Evolutionary conservation across 2,888 invertebrate genomes (phyloP), one percentile per base, ranked within the genome.

Genomic region (Drosophila tripunctata): DNA sequence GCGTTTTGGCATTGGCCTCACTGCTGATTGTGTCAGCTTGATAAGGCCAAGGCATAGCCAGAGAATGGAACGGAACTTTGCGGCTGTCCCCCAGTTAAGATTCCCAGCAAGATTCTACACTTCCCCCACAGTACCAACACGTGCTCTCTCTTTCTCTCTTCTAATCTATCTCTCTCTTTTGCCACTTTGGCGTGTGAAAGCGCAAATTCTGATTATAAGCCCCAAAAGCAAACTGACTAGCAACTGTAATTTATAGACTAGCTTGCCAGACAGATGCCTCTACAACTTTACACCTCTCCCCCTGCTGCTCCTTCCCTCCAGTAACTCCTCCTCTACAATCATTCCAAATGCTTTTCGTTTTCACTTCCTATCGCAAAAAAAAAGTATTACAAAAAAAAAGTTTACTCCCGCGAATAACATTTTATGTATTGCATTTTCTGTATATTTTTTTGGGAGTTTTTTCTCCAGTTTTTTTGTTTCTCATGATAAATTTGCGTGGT

Each of bases 401-500:
- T 54, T 72, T 15, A 51, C 70, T 58, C 21, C 33, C 44, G 44
- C 44, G 38, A 60, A 66, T 65, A 55, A 44, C 44, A 52, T 33
- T 48, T 56, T 52, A 40, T 51, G 47, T 76, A 33, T 44, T 58
- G 44, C 45, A 57, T 66, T 50, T 61, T 40, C 21, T 35, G 35
- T 40, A 19, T 56, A 56, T 56, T 51, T 55, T 44, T 38, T 19
- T n/a, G 17, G 15, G 24, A 21, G 22, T 38, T 56, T 17, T 57
- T 43, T 27, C 7, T 52, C 4, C 1, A 22, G 45, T 62, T 14
- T 36, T 30, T 27, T 58, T 72, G 52, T 82, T 86, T 80, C 80
- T 80, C 87, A 72, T 82, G 84, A 84, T 83, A 84, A 84, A 80
- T 84, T 86, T 77, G 75, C 84, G 72, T 75, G 72, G 75, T 66